Percentiles rank a stretch among this genome's conserved stretches.
phyloP scores from a whole-genome alignment of 2,797 vertebrate species.

The Aldrovandia affinis region DNA sequence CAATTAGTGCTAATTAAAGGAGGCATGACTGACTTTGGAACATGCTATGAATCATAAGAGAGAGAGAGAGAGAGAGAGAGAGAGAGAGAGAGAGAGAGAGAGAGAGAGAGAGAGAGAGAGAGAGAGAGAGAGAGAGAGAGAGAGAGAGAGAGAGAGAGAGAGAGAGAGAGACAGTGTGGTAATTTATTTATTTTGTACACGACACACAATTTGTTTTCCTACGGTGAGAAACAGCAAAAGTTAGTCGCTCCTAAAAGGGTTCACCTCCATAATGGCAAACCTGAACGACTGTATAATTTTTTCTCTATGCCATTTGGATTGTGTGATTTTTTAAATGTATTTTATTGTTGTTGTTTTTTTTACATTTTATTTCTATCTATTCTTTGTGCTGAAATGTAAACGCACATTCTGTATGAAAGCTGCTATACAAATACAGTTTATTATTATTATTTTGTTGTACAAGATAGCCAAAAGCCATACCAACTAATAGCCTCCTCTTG shows the following conservation, averaged over 20 bases:
- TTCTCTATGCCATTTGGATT: too few species aligned
- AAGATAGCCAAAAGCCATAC: neutral
- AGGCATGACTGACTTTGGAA: conserved; percentile 25
- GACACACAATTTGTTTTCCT: neutral
- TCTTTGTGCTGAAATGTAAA: too few species aligned
- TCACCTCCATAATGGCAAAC: neutral
- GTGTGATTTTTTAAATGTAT: too few species aligned
- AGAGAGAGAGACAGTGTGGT: neutral
- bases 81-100: neutral
- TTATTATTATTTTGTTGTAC: neutral
- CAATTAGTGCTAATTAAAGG: conserved; percentile 55
- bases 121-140: neutral
- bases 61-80: conserved; percentile 14
- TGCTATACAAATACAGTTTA: too few species aligned
- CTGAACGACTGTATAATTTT: too few species aligned
- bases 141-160: conserved; percentile 23
- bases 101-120: conserved; percentile 20
- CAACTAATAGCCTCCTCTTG: neutral
- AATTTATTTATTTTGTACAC: neutral
- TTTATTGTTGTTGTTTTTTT: too few species aligned
- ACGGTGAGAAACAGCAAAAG: too few species aligned
- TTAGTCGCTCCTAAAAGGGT: neutral
- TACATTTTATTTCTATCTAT: too few species aligned
- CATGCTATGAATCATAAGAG: conserved; percentile 41
- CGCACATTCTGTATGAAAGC: too few species aligned